phyloP scores from a whole-genome alignment of 2,113 vertebrate species.

The Microcebus tavaratra region DNA sequence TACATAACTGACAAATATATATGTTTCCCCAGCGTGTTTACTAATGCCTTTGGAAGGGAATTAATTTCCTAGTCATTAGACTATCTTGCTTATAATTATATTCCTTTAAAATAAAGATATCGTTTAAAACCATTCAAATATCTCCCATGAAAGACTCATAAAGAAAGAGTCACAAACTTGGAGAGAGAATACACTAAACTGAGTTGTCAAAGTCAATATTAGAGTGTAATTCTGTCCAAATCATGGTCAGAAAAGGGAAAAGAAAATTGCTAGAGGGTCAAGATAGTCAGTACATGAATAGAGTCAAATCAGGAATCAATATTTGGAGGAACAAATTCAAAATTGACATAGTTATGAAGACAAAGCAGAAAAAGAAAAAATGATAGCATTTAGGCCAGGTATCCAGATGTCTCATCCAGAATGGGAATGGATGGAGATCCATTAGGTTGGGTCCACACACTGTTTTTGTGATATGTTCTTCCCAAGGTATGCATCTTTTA shows the following conservation, averaged over 20 bases:
- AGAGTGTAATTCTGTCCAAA: not conserved
- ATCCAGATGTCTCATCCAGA: not conserved
- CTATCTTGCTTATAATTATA: not conserved
- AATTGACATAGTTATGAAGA: not conserved
- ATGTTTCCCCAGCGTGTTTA: not conserved
- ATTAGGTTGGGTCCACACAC: not conserved
- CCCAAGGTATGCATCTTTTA: not conserved
- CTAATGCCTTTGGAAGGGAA: not conserved
- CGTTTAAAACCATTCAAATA: not conserved
- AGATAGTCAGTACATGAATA: not conserved
- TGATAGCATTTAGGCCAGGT: not conserved
- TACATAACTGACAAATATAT: not conserved
- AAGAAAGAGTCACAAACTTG: not conserved
- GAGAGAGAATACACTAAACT: not conserved
- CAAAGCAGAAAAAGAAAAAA: not conserved
- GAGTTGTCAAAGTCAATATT: not conserved
- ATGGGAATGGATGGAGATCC: not conserved
- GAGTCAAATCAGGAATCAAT: not conserved
- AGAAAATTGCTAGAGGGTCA: not conserved
- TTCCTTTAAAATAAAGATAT: not conserved
- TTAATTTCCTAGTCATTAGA: not conserved
- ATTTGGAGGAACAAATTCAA: not conserved
- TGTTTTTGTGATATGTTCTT: not conserved
- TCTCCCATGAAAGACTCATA: not conserved
- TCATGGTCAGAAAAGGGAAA: not conserved